These are phyloP conservation scores for Xylophagus ater DNA, from an alignment of 2,888 invertebrate species.

Conservation along the genomic window DNA sequence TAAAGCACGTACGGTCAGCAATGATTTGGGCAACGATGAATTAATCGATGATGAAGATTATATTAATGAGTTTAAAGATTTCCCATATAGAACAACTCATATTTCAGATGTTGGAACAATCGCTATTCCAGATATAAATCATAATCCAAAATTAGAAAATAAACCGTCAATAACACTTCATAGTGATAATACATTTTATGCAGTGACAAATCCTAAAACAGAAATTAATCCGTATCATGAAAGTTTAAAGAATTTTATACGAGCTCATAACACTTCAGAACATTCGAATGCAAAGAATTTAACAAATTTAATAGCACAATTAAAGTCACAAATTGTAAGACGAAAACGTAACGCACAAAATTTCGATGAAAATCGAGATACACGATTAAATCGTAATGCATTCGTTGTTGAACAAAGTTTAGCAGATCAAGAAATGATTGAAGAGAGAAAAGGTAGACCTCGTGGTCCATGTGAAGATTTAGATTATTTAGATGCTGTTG, in stretches of 20 bases:
- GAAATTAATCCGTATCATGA: not conserved
- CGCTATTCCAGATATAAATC: conserved; percentile 26
- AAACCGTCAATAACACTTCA: too few relatives aligned
- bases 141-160: conserved; percentile 15
- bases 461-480: conserved; percentile 54
- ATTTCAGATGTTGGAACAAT: conserved; percentile 15
- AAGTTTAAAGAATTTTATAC: conserved; percentile 2
- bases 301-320: conserved; percentile 26
- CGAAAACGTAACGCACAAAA: conserved; percentile 22
- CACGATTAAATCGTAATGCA: not conserved
- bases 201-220: too few relatives aligned
- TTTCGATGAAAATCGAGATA: conserved; percentile 8
- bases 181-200: too few relatives aligned
- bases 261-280: not conserved
- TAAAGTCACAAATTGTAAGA: conserved; percentile 32
- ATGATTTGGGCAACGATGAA: conserved; percentile 17
- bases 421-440: conserved; percentile 4
- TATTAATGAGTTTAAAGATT: conserved; percentile 4
- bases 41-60: conserved; percentile 7
- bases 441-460: conserved; percentile 26
- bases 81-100: conserved; percentile 2
- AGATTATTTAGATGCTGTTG: conserved; percentile 30
- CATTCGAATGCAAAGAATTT: conserved; percentile 13
- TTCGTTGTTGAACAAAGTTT: not conserved
- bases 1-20: conserved; percentile 22